Percentiles rank a stretch among this genome's conserved stretches.
These are phyloP conservation scores for Petromus typicus DNA, from an alignment of 2,113 vertebrate species.

Conservation along the genomic window DNA sequence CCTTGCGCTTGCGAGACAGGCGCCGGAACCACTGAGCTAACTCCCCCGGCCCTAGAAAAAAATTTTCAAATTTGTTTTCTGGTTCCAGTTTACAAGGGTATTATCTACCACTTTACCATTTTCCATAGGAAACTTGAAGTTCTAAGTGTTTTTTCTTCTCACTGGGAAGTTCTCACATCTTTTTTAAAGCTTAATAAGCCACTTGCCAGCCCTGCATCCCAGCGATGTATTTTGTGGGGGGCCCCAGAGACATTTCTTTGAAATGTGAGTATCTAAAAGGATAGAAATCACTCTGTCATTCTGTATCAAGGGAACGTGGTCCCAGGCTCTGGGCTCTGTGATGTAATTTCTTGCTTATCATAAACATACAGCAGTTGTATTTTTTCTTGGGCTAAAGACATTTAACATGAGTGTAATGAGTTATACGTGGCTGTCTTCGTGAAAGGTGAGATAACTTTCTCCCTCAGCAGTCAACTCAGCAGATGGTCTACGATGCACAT, in stretches of 20 bases:
- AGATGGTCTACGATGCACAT: background rate
- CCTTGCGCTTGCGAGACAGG: no score
- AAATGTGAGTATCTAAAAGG: background rate
- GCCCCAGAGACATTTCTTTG: background rate
- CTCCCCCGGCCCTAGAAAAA: no score
- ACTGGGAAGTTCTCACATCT: slow-evolving; percentile 20
- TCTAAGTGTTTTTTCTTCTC: slow-evolving; percentile 30
- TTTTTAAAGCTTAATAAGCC: slow-evolving; percentile 43
- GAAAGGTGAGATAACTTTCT: slow-evolving; percentile 5
- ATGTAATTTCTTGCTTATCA: background rate
- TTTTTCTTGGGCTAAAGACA: slow-evolving; percentile 52
- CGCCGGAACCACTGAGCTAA: no score
- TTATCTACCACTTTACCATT: background rate
- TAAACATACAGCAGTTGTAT: background rate
- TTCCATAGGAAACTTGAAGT: slow-evolving; percentile 31
- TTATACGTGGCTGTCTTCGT: background rate
- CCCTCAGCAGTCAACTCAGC: background rate
- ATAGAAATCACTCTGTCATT: background rate
- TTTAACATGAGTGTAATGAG: background rate
- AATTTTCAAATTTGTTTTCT: background rate
- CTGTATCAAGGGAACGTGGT: background rate
- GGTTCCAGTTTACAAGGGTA: background rate
- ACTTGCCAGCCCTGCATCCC: background rate
- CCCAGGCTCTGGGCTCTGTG: background rate
- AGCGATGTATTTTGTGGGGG: background rate